phyloP scores from a whole-genome alignment of 2,888 invertebrate genomes.

The Cerastis rubricosa region DNA sequence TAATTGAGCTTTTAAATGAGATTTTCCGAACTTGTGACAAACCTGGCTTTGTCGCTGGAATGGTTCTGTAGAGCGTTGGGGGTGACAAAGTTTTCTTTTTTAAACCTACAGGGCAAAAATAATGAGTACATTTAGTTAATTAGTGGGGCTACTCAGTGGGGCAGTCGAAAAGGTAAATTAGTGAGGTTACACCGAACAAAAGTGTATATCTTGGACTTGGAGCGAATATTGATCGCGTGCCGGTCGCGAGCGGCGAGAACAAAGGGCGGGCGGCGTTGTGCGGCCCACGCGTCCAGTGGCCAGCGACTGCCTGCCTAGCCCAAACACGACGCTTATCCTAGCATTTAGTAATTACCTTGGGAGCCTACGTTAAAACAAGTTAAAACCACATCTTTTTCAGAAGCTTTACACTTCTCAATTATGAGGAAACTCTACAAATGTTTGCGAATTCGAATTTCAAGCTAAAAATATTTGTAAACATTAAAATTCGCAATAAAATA shows the following conservation, averaged over 20 bases:
- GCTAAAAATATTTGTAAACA: slow-evolving; percentile 44
- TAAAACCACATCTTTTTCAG: slow-evolving; percentile 12
- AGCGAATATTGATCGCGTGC: slow-evolving; percentile 79
- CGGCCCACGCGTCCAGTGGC: slow-evolving; percentile 62
- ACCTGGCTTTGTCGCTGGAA: slow-evolving; percentile 23
- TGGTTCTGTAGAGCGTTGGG: neutral
- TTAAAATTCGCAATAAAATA: slow-evolving; percentile 39
- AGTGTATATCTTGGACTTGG: slow-evolving; percentile 68
- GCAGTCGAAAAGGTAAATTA: slow-evolving; percentile 53
- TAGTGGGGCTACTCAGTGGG: slow-evolving; percentile 28
- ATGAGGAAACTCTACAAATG: neutral
- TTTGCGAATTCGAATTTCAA: slow-evolving; percentile 18
- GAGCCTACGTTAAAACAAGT: slow-evolving; percentile 9
- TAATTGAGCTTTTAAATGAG: slow-evolving; percentile 44
- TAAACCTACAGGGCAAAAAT: slow-evolving; percentile 10
- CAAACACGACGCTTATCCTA: slow-evolving; percentile 33
- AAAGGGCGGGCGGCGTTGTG: slow-evolving; percentile 73
- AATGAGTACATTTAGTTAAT: slow-evolving; percentile 32
- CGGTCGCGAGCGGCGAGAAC: slow-evolving; percentile 72
- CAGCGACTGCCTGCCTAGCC: slow-evolving; percentile 32
- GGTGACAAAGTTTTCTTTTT: slow-evolving; percentile 28
- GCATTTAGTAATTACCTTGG: slow-evolving; percentile 24
- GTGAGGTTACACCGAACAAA: slow-evolving; percentile 57
- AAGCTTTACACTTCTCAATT: neutral
- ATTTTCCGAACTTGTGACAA: slow-evolving; percentile 29